phyloP scores from a whole-genome alignment of 2,888 invertebrate species.

The Chrysolina oricalcia region DNA sequence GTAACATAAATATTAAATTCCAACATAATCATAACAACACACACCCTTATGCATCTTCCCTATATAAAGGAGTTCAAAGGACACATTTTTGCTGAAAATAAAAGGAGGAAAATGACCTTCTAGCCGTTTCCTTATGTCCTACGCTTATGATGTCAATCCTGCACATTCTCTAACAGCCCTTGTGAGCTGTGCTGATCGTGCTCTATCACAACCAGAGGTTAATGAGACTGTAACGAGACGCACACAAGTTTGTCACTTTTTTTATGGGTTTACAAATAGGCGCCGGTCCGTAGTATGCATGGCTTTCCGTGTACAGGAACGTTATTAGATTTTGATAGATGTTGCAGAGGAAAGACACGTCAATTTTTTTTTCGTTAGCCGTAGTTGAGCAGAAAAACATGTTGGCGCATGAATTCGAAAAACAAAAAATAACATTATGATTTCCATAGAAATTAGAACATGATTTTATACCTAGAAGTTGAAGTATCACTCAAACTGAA shows the following conservation, averaged over 20 bases:
- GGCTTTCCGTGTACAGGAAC: constrained; percentile 6
- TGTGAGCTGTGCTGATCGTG: constrained; percentile 31
- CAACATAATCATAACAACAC: background rate
- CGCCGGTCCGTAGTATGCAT: constrained; percentile 46
- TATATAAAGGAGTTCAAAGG: constrained; percentile 19
- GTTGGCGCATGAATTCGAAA: background rate
- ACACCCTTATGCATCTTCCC: background rate
- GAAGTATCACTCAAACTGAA: no score
- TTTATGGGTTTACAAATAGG: constrained; percentile 57
- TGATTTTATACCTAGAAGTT: no score
- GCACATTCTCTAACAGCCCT: constrained; percentile 29
- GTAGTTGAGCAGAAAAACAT: background rate
- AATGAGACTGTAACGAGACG: constrained; percentile 61
- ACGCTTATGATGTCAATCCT: constrained; percentile 27
- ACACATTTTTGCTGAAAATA: constrained; percentile 15
- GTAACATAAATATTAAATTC: background rate
- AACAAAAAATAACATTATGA: background rate
- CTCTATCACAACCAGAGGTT: constrained; percentile 57
- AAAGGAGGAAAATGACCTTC: constrained; percentile 33
- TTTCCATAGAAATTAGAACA: no score
- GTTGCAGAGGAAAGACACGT: constrained; percentile 5
- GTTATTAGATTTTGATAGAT: constrained; percentile 22
- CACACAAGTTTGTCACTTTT: constrained; percentile 58
- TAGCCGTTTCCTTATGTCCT: constrained; percentile 29
- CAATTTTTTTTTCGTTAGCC: background rate